phyloP scores from a whole-genome alignment of 2,888 invertebrate genomes.

The Magallana nippona region DNA sequence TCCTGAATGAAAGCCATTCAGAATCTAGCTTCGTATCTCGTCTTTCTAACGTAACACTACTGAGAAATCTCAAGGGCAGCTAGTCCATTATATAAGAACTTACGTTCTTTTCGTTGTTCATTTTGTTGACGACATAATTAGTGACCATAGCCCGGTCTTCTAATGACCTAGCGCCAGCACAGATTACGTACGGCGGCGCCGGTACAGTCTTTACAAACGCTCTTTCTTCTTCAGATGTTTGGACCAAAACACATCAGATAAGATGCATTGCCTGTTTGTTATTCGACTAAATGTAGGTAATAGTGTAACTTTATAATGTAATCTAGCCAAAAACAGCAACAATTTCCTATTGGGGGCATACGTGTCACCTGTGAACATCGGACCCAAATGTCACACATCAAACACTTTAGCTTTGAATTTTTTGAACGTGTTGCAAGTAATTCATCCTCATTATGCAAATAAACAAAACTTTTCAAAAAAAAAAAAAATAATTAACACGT shows the following conservation, averaged over 20 bases:
- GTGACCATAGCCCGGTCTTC: not conserved
- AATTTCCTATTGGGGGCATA: too few relatives aligned
- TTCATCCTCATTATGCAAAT: slow-evolving; percentile 28
- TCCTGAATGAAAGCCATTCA: not conserved
- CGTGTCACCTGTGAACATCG: not conserved
- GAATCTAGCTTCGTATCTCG: not conserved
- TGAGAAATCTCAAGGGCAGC: not conserved
- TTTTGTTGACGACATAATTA: slow-evolving; percentile 5
- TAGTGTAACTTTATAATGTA: slow-evolving; percentile 22
- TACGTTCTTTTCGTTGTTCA: not conserved
- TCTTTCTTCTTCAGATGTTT: not conserved
- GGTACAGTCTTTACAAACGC: not conserved
- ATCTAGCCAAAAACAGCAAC: not conserved
- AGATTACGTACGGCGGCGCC: slow-evolving; percentile 4
- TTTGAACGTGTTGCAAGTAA: not conserved
- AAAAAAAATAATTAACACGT: not conserved
- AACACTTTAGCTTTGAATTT: not conserved
- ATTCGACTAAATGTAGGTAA: not conserved
- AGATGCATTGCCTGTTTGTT: slow-evolving; percentile 4
- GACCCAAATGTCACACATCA: not conserved
- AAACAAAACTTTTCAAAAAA: not conserved
- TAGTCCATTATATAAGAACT: not conserved
- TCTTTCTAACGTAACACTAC: not conserved
- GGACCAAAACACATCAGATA: not conserved
- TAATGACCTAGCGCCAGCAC: not conserved